These are phyloP conservation scores for Tautogolabrus adspersus DNA, from an alignment of 2,113 vertebrate species.

Conservation along the genomic window DNA sequence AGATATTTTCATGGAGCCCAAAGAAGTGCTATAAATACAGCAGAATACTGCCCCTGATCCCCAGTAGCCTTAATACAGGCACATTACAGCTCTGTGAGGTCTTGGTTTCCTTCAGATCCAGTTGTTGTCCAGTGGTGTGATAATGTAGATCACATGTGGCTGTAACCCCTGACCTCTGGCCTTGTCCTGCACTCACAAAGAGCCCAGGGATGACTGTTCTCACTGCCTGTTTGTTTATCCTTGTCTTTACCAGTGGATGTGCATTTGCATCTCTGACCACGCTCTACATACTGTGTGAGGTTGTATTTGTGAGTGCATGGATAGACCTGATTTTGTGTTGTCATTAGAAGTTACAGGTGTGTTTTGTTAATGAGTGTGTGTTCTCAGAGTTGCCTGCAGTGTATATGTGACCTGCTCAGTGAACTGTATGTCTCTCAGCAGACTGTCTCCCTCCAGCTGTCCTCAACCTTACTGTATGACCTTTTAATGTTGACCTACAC, in stretches of 20 bases:
- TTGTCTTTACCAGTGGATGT: constrained; percentile 16
- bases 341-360: constrained; percentile 9
- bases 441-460: constrained; percentile 65
- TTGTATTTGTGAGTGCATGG: background rate
- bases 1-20: constrained; percentile 3
- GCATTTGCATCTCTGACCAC: background rate
- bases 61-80: constrained; percentile 5
- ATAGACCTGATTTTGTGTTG: constrained; percentile 7
- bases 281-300: background rate
- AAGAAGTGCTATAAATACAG: constrained; percentile 9
- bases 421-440: constrained; percentile 45
- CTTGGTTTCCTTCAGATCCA: constrained; percentile 28
- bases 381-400: background rate
- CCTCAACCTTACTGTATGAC: constrained; percentile 35
- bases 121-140: constrained; percentile 38
- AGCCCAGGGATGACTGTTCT: constrained; percentile 31
- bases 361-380: constrained; percentile 11
- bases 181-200: constrained; percentile 31
- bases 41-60: constrained; percentile 6
- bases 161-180: constrained; percentile 38
- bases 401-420: constrained; percentile 38
- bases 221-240: constrained; percentile 21
- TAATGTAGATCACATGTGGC: constrained; percentile 54
- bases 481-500: constrained; percentile 46
- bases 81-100: constrained; percentile 38